Conservation (phyloP, 2,888 invertebrate genomes). For the Melipona beecheii region DNA sequence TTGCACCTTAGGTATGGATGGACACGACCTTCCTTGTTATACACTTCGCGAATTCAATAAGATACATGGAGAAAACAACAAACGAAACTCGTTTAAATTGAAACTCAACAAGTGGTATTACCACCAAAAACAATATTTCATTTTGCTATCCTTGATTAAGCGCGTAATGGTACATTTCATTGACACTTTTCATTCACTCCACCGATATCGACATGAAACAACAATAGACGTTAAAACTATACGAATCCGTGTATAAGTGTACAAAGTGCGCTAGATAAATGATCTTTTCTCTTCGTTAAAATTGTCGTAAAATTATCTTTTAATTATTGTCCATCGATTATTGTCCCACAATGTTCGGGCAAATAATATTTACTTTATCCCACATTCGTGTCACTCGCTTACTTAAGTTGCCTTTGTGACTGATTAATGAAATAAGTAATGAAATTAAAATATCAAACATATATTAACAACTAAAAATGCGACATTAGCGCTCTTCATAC, state of each 20-base stretch:
- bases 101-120: not conserved
- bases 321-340: constrained; percentile 18
- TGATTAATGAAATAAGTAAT: not conserved
- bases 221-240: constrained; percentile 7
- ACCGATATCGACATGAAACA: constrained; percentile 29
- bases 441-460: not conserved
- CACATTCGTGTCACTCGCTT: not conserved
- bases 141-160: constrained; percentile 17
- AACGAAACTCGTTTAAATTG: not conserved
- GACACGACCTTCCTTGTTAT: constrained; percentile 42
- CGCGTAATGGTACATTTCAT: constrained; percentile 33
- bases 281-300: not conserved
- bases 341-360: not conserved
- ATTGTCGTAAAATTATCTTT: too few species aligned
- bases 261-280: constrained; percentile 1
- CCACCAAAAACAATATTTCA: not conserved
- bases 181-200: constrained; percentile 22
- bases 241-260: constrained; percentile 1
- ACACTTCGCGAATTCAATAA: constrained; percentile 3
- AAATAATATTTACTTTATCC: constrained; percentile 3
- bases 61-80: constrained; percentile 13
- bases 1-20: constrained; percentile 60
- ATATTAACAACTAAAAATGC: not conserved
- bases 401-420: not conserved
- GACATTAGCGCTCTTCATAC: not conserved